A percentile compares a stretch with the other conserved stretches of the same genome.
phyloP scores from a whole-genome alignment of 2,888 invertebrate species.

The Dugesia japonica region DNA sequence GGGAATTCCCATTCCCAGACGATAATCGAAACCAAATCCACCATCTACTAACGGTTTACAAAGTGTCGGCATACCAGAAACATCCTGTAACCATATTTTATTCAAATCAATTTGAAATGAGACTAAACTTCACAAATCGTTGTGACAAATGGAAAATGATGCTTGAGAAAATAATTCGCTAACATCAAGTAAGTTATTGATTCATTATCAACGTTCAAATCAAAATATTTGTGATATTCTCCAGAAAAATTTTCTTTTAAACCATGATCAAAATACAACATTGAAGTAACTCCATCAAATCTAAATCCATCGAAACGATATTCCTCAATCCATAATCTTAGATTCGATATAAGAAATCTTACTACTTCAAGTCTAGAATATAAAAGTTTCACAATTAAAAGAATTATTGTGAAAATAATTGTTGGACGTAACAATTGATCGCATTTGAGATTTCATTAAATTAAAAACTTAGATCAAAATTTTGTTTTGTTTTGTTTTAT shows the following conservation, averaged over 20 bases:
- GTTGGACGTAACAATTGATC: no score
- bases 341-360: conserved; percentile 79
- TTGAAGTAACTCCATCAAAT: conserved; percentile 96
- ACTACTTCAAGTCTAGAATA: conserved; percentile 67
- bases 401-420: no score
- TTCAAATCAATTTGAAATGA: conserved; percentile 30
- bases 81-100: conserved; percentile 46
- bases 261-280: conserved; percentile 91
- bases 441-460: no score
- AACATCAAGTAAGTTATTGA: conserved; percentile 80
- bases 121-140: conserved; percentile 73
- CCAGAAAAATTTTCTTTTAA: conserved; percentile 55
- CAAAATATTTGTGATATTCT: conserved; percentile 88
- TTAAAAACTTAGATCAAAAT: no score
- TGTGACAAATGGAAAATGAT: conserved; percentile 56
- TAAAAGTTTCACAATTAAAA: no score
- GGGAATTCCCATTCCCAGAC: conserved; percentile 86
- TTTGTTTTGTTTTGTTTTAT: no score
- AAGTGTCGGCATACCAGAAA: conserved; percentile 91
- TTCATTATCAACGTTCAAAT: conserved; percentile 84
- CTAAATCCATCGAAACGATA: conserved; percentile 93
- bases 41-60: conserved; percentile 83
- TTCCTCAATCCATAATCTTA: conserved; percentile 90
- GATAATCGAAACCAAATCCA: conserved; percentile 81
- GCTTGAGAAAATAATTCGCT: conserved; percentile 74